Conservation (phyloP, 2,888 invertebrate species). For the Ennomos fuscantarius region DNA sequence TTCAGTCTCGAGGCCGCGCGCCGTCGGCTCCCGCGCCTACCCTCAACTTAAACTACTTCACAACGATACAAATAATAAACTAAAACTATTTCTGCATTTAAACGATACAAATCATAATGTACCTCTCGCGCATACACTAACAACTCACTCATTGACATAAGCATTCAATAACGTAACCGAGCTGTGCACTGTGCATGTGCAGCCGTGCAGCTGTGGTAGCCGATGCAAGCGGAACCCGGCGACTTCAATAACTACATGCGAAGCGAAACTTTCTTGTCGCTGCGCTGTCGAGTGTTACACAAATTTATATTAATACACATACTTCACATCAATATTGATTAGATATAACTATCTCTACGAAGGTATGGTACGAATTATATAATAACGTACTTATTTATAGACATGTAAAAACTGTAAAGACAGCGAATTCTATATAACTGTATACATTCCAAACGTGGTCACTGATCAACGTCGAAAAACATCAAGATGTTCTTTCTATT, state of each 20-base stretch:
- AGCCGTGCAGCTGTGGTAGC: conserved; percentile 41
- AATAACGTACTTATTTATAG: conserved; percentile 40
- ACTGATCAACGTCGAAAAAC: conserved; percentile 28
- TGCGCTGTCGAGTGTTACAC: conserved; percentile 29
- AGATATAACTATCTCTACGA: conserved; percentile 39
- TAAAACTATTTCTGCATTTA: conserved; percentile 81
- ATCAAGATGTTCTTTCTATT: conserved; percentile 38
- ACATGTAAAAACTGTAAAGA: conserved; percentile 40
- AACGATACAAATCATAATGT: conserved; percentile 73
- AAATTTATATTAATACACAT: conserved; percentile 35
- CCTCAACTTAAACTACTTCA: conserved; percentile 80
- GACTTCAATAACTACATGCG: conserved; percentile 29
- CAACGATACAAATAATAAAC: conserved; percentile 82
- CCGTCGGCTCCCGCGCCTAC: conserved; percentile 65
- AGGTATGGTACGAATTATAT: conserved; percentile 40
- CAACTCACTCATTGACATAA: conserved; percentile 48
- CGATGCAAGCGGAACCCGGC: conserved; percentile 60
- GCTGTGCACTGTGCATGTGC: conserved; percentile 1
- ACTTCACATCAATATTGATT: conserved; percentile 41
- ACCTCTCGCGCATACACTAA: conserved; percentile 71
- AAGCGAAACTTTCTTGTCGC: conserved; percentile 18
- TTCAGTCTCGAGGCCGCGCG: conserved; percentile 80
- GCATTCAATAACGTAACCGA: conserved; percentile 16
- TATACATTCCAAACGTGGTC: conserved; percentile 40
- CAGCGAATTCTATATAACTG: conserved; percentile 43